Conservation (phyloP, 2,113 vertebrate species). For the Onychostoma macrolepis region DNA sequence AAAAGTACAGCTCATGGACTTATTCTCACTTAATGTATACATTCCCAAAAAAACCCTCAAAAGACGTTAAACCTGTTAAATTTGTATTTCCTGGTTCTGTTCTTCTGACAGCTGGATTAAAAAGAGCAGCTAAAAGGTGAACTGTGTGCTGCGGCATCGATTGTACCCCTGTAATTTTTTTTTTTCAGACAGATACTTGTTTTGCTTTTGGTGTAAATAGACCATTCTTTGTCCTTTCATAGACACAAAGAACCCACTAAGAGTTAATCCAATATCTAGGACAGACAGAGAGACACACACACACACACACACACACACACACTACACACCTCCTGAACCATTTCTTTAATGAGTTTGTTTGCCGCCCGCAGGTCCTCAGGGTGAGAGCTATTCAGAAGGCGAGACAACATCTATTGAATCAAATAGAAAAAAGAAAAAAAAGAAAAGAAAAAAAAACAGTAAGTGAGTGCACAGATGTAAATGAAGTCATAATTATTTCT, state of each 20-base stretch:
- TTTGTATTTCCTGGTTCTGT: background rate
- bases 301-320: no score
- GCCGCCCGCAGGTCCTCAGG: conserved; percentile 95
- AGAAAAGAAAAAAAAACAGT: background rate
- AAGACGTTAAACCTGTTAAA: background rate
- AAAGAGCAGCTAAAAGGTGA: background rate
- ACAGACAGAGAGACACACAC: background rate
- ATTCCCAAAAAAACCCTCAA: no score
- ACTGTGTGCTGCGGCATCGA: background rate
- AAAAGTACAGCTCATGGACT: no score
- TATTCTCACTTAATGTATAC: no score
- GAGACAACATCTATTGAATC: conserved; percentile 84
- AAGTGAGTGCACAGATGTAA: background rate
- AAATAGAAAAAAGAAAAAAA: conserved; percentile 41
- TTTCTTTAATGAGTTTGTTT: conserved; percentile 99
- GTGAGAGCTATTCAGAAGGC: conserved; percentile 92
- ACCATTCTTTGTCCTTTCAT: background rate
- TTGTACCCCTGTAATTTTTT: background rate
- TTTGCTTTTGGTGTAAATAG: background rate
- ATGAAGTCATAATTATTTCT: no score
- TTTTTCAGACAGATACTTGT: background rate
- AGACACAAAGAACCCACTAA: background rate
- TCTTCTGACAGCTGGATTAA: background rate
- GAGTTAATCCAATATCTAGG: background rate
- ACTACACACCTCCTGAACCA: conserved; percentile 92